Base-by-base conservation (phyloP, 2,888 invertebrate genomes). In the Sabatieria punctata region DNA sequence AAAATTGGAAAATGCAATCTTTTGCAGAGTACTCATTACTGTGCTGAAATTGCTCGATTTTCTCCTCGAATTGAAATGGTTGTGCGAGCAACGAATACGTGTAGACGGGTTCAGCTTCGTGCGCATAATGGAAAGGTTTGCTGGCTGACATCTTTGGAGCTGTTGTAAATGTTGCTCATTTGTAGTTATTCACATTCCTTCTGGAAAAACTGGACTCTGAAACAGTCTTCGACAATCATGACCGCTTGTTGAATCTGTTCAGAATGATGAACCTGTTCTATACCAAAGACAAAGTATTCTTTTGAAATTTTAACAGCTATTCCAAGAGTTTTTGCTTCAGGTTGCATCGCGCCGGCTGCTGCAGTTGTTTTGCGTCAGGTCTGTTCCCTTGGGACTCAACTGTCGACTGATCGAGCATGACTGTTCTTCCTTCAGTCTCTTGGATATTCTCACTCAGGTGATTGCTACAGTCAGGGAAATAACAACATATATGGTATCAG, bases 61-160 rank as follows among this genome's bases (percentile, higher is more conserved):
- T 89, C 93, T 83, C 93, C 93, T 0, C 75, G 85, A 15, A 89
- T 93, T 0, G 91, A 95, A 66, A 84, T 93, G 27, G 88, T 91
- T 0, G 85, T 88, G 68, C 89, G 91, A 62, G 88, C 89, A 69
- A 88, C 88, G 63, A 84, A 86, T 0, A 84, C 86, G 0, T 86
- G 89, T 0, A 74, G 86, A 33, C 71, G 89, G 38, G 71, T 95
- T 19, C 85, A 84, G 66, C 89, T 95, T 53, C 75, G 93, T 19
- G 93, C 93, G 0, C 91, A 93, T 64, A 95, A 93, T 65, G 95
- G 95, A 15, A 85, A 86, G 64, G 69, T 69, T 48, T 45, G 46
- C 21, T 43, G 8, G 30, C 15, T 11, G 8, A 8, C 8, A 30
- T 8, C 8, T 11, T 30, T 30, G 15, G 8, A 30, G 15, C 8